A percentile compares a stretch with the other conserved stretches of the same genome.
These are phyloP conservation scores for Amniataba percoides DNA, from an alignment of 2,797 vertebrate genomes.

Conservation along the genomic window DNA sequence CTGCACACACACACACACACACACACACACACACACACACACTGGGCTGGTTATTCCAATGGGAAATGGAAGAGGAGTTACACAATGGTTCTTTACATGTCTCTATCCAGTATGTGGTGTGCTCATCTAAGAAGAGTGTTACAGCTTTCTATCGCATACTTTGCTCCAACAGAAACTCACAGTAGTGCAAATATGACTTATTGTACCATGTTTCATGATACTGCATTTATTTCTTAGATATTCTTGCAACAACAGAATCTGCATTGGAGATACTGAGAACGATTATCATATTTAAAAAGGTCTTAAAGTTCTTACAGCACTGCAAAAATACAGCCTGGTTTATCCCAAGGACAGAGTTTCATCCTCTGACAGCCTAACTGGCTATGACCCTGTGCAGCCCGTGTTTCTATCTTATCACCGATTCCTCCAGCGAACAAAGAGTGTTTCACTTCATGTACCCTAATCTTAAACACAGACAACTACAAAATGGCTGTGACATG, in stretches of 20 bases:
- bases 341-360: not conserved
- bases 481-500: constrained; percentile 60
- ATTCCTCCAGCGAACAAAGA: constrained; percentile 63
- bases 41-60: constrained; percentile 47
- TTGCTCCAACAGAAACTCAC: not conserved
- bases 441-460: constrained; percentile 58
- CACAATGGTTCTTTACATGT: constrained; percentile 60
- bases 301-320: not conserved
- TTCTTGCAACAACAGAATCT: constrained; percentile 3
- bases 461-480: constrained; percentile 69
- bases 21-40: constrained; percentile 44
- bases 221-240: not conserved
- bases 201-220: constrained; percentile 6
- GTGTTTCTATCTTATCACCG: constrained; percentile 65
- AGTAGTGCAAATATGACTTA: not conserved
- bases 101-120: constrained; percentile 43
- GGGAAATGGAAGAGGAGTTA: constrained; percentile 58
- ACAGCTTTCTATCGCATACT: not conserved
- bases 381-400: not conserved
- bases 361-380: constrained; percentile 9
- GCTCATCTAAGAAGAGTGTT: constrained; percentile 31
- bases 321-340: not conserved
- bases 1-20: constrained; percentile 59
- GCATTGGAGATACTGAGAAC: not conserved
- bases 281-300: not conserved